Conservation (phyloP, 2,113 vertebrate genomes). For the Cygnus atratus region DNA sequence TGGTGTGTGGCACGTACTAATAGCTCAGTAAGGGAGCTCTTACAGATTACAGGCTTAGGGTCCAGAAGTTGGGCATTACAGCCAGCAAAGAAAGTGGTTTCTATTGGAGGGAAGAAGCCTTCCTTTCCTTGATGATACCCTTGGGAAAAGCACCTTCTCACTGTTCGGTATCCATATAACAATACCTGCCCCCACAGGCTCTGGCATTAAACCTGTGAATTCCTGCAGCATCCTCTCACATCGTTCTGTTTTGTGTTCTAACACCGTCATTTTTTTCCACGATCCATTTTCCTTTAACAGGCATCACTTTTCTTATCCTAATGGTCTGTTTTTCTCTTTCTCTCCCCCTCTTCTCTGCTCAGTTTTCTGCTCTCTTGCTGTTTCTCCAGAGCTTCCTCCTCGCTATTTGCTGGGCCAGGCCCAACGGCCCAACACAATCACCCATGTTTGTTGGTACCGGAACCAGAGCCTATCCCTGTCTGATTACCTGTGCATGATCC, state of each 20-base stretch:
- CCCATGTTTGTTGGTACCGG: constrained; percentile 94
- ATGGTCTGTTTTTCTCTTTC: constrained; percentile 28
- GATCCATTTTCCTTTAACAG: constrained; percentile 50
- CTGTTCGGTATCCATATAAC: background rate
- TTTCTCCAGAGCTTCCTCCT: constrained; percentile 89
- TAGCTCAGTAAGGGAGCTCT: background rate
- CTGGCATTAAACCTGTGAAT: background rate
- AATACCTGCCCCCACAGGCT: background rate
- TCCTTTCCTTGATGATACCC: background rate
- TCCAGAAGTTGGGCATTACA: background rate
- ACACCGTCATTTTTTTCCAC: background rate
- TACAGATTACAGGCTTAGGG: background rate
- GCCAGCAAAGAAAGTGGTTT: background rate
- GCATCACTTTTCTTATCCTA: constrained; percentile 35
- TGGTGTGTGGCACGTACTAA: accelerated
- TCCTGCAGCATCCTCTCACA: background rate
- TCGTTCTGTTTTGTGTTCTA: constrained; percentile 6
- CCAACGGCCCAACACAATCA: constrained; percentile 93
- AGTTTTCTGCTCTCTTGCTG: constrained; percentile 86
- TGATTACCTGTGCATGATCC: constrained; percentile 93
- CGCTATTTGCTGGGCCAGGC: constrained; percentile 89
- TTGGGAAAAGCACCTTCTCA: background rate
- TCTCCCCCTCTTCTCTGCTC: constrained; percentile 59
- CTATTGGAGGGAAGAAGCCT: background rate
- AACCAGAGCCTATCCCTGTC: constrained; percentile 92